A percentile compares a stretch with the other conserved stretches of the same genome.
Conservation (phyloP, 2,797 vertebrate genomes). For the Holocentrus rufus region DNA sequence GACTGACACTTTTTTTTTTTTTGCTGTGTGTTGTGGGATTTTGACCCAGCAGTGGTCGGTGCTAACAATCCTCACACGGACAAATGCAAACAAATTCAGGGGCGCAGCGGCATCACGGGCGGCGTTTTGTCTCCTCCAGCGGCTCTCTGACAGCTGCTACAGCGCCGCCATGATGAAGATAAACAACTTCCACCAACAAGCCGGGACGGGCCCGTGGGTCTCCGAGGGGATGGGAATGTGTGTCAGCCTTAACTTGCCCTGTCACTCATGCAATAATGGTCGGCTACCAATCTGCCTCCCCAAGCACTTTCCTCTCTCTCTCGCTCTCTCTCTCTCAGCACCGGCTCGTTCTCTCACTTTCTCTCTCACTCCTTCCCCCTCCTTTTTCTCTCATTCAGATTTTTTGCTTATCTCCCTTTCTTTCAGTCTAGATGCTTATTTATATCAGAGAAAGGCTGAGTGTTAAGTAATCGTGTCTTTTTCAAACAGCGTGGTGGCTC, state of each 20-base stretch:
- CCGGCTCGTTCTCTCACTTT: background rate
- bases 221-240: constrained; percentile 34
- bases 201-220: constrained; percentile 25
- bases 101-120: too few relatives aligned
- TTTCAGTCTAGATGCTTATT: background rate
- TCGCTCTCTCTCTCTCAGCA: background rate
- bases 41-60: too few relatives aligned
- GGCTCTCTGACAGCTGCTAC: constrained; percentile 47
- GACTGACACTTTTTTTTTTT: too few relatives aligned
- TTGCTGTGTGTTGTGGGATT: too few relatives aligned
- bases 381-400: background rate
- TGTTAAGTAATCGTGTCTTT: background rate
- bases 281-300: constrained; percentile 6
- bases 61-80: too few relatives aligned
- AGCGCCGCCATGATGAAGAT: constrained; percentile 39
- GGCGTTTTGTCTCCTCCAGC: background rate
- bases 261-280: constrained; percentile 47
- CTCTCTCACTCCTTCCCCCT: too few relatives aligned
- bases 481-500: background rate
- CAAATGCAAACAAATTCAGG: too few relatives aligned
- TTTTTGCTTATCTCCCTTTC: background rate
- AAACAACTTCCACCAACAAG: constrained; percentile 19
- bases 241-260: constrained; percentile 31
- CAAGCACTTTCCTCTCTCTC: constrained; percentile 39
- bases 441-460: background rate